Conservation (phyloP, 2,797 vertebrate species). For the Tauraco hartlaubi region DNA sequence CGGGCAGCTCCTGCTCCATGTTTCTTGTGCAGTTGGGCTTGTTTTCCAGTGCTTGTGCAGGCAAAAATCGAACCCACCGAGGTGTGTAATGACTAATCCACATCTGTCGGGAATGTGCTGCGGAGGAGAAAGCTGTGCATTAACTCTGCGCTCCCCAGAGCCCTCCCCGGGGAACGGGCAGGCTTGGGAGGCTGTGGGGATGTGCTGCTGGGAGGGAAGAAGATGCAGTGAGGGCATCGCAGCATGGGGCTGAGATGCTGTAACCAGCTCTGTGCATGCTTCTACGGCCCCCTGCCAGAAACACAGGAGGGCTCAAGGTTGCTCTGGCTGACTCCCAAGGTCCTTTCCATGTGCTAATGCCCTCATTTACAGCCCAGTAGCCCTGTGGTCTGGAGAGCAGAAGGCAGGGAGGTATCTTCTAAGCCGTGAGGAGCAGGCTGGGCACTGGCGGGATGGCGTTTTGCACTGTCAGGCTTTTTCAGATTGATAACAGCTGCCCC, state of each 20-base stretch:
- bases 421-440: background rate
- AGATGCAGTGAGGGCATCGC: background rate
- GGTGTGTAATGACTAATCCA: background rate
- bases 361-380: background rate
- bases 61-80: background rate
- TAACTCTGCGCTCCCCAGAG: background rate
- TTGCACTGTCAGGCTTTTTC: constrained; percentile 1
- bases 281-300: background rate
- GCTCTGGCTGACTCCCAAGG: background rate
- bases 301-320: background rate
- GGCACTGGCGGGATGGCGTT: fast-evolving
- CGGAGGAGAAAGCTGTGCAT: background rate
- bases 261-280: background rate
- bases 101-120: background rate
- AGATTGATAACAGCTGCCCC: background rate
- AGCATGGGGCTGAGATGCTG: fast-evolving
- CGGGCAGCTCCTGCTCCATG: background rate
- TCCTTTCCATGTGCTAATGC: background rate
- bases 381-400: background rate
- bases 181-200: background rate
- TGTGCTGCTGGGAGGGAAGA: background rate
- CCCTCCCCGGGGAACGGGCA: background rate
- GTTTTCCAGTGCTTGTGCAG: background rate
- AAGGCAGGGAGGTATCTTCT: background rate
- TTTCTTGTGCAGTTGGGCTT: background rate